Evolutionary conservation across 2,113 vertebrate genomes (phyloP).

Genomic region (Sminthopsis crassicaudata): DNA sequence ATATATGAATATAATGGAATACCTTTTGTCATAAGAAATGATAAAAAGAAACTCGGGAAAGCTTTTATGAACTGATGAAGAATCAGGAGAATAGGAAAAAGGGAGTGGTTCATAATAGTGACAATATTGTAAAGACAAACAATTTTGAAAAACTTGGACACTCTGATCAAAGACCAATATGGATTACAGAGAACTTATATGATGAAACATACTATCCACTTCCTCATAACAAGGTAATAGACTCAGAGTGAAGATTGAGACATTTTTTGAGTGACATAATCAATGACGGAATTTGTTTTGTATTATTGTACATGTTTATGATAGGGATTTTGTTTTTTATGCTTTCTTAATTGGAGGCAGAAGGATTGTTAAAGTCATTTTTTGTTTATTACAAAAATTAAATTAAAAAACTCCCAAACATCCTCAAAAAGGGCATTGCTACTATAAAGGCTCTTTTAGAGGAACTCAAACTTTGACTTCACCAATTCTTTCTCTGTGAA

Average conservation of each 20-base stretch:
- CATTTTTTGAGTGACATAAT: background rate
- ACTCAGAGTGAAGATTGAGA: background rate
- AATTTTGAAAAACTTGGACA: background rate
- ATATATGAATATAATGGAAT: background rate
- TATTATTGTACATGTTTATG: background rate
- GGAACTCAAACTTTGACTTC: background rate
- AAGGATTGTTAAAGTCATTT: background rate
- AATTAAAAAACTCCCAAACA: background rate
- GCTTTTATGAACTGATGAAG: background rate
- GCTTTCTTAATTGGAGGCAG: background rate
- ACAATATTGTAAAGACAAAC: background rate
- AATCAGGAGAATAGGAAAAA: background rate
- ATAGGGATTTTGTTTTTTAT: background rate
- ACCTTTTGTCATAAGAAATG: background rate
- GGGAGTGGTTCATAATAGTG: background rate
- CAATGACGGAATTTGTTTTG: background rate
- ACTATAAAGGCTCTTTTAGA: background rate
- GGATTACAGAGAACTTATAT: background rate
- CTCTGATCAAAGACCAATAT: background rate
- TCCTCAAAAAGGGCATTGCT: background rate
- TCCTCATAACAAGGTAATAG: background rate
- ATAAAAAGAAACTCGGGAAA: background rate
- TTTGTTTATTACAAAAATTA: background rate
- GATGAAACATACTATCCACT: background rate
- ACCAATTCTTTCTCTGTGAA: background rate